Evolutionary conservation across 2,113 vertebrate species (phyloP), one percentile per base, ranked within the genome.

Genomic region (Andinoacara biseriatus): DNA sequence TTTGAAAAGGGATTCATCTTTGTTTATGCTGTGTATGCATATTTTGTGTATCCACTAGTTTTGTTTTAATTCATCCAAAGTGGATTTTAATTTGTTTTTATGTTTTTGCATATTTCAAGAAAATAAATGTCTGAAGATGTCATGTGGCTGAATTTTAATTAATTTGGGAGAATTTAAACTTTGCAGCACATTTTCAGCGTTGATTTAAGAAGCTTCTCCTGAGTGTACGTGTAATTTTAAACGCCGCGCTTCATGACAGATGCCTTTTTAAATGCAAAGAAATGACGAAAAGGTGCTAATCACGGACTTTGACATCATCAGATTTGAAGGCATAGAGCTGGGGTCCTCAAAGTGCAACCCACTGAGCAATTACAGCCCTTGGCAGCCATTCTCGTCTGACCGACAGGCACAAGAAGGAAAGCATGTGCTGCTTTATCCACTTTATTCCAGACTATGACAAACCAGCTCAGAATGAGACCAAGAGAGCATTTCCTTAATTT

Each of bases 1-100:
- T 93, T 86, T 92, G 87, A 81, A 89, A 94, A 88, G 87, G 86
- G 61, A 43, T 62, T 79, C 81, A 35, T 58, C 84, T 63, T 88
- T 78, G 22, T 82, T 83, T 90, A 91, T 93, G 90, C 89, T 84
- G 86, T 91, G 86, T 93, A 91, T 92, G 90, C 90, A 88, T 82
- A 31, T 90, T 81, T 81, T 80, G 24, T 86, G 83, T 10, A 26
- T 79, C 74, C 17, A 40, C 43, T 26, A 6, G 3, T 78, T 77
- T 81, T 3, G 9, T 83, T 91, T 90, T 26, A 80, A 89, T 89
- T 91, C 18, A 87, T 90, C 91, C 91, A 91, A 89, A 90, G 60
- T 92, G 87, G 87, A 90, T 91, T 89, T 84, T 60, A 63, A 80
- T 81, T 43, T 78, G 74, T 83, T 78, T 90, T 79, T 46, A 18